Evolutionary conservation across 2,797 vertebrate species (phyloP), one percentile per base, ranked within the genome.

Genomic region (Sebastes flavidus): DNA sequence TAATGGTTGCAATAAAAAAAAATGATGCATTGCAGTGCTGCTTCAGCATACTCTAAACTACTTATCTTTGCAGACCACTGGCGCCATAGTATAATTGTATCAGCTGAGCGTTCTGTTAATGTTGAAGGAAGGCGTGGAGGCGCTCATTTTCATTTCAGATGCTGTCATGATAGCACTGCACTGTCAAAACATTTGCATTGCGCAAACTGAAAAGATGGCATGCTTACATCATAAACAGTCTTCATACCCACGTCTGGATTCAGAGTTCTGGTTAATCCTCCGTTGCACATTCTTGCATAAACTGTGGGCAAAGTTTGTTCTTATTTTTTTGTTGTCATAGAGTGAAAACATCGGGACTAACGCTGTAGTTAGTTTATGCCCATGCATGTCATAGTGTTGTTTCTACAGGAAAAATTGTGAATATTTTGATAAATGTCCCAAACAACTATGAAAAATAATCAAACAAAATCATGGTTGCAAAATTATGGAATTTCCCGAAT

Each of bases 131-230:
- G 54, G 90, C 82, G 85, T 87, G 87, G 82, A 85, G 87, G 58
- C n/a, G 56, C 32, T 71, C 54, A 59, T 69, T 77, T 90, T 72
- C 54, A 59, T 69, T 77, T 90, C 76, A 88, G 91, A 90, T 91
- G 90, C 74, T 85, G 81, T 87, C 92, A 70, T 89, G 87, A 91
- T 90, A 92, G 66, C 67, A 25, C 46, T 74, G 73, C 78, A 60
- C 87, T 87, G 81, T 87, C 75, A 93, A 94, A 94, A 93, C 76
- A 89, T 85, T 85, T 73, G 65, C 66, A 63, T 70, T 75, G 76
- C 65, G 29, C 74, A 82, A 59, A 80, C 25, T 75, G 72, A 87
- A 86, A 73, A 86, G 59, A 81, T 74, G 65, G 46, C 65, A 61
- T 75, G 66, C 52, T 75, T 77, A 75, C 84, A 76, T 91, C 72